phyloP scores from a whole-genome alignment of 2,888 invertebrate genomes.

The Dicroscelio sp. region DNA sequence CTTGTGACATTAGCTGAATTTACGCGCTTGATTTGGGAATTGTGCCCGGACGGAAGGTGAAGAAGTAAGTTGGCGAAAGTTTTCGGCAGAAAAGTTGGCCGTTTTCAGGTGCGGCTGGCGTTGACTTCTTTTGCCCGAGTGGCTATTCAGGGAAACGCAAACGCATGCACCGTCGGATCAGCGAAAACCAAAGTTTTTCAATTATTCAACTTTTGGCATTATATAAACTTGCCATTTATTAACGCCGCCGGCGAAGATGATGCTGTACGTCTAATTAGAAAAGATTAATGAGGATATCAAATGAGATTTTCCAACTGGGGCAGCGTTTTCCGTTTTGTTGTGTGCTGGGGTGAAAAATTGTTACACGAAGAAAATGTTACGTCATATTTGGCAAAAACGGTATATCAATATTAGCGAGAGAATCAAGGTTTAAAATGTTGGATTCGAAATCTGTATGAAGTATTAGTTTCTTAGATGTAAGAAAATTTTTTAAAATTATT shows the following conservation, averaged over 20 bases:
- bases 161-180: slow-evolving; percentile 65
- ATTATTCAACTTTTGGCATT: slow-evolving; percentile 76
- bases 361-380: neutral
- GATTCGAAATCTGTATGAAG: too few species aligned
- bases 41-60: slow-evolving; percentile 6
- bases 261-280: slow-evolving; percentile 69
- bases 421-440: too few species aligned
- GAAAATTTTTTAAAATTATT: too few species aligned
- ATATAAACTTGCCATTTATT: slow-evolving; percentile 74
- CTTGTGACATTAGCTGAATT: slow-evolving; percentile 4
- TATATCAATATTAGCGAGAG: too few species aligned
- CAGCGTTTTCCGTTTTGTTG: too few species aligned
- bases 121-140: slow-evolving; percentile 65
- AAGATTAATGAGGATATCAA: slow-evolving; percentile 61
- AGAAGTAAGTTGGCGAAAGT: slow-evolving; percentile 28
- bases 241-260: slow-evolving; percentile 56
- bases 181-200: slow-evolving; percentile 78
- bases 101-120: slow-evolving; percentile 54
- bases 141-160: slow-evolving; percentile 67
- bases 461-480: too few species aligned
- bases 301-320: too few species aligned
- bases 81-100: slow-evolving; percentile 45
- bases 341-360: too few species aligned
- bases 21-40: too few species aligned
- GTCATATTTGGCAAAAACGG: too few species aligned